These are phyloP conservation scores for Leptestheria dahalacensis DNA, from an alignment of 1,140 invertebrate genomes.

Conservation along the genomic window DNA sequence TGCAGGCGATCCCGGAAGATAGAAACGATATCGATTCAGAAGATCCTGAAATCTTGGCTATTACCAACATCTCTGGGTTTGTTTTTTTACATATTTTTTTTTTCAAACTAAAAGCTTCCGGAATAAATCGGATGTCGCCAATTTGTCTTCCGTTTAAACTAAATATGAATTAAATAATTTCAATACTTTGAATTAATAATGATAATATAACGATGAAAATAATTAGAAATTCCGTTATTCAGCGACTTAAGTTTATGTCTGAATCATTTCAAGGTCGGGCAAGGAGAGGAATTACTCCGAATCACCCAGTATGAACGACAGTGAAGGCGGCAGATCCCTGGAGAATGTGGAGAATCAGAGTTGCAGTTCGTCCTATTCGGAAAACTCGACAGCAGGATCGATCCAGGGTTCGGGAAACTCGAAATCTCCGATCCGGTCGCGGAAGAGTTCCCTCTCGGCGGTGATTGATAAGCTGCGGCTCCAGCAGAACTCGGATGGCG, in stretches of 20 bases:
- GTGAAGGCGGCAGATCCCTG: no score
- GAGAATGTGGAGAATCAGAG: no score
- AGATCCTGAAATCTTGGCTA: slow-evolving; percentile 7
- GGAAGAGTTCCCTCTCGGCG: slow-evolving; percentile 62
- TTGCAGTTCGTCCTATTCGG: background rate
- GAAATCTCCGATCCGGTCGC: slow-evolving; percentile 33
- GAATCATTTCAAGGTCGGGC: no score
- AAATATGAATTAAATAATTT: background rate
- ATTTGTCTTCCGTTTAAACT: background rate
- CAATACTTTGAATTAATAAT: no score
- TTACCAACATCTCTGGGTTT: background rate
- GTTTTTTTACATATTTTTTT: no score
- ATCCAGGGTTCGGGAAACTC: slow-evolving; percentile 8
- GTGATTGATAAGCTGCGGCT: slow-evolving; percentile 73
- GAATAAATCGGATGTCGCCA: no score
- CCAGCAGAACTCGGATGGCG: slow-evolving; percentile 14
- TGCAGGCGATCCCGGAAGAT: background rate
- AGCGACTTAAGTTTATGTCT: no score
- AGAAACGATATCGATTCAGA: background rate
- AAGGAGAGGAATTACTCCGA: background rate
- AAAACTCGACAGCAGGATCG: background rate
- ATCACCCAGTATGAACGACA: background rate
- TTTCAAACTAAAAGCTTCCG: no score
- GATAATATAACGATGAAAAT: no score
- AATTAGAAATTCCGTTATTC: no score